phyloP scores from a whole-genome alignment of 2,888 invertebrate species.

The Orchesellides sinensis region DNA sequence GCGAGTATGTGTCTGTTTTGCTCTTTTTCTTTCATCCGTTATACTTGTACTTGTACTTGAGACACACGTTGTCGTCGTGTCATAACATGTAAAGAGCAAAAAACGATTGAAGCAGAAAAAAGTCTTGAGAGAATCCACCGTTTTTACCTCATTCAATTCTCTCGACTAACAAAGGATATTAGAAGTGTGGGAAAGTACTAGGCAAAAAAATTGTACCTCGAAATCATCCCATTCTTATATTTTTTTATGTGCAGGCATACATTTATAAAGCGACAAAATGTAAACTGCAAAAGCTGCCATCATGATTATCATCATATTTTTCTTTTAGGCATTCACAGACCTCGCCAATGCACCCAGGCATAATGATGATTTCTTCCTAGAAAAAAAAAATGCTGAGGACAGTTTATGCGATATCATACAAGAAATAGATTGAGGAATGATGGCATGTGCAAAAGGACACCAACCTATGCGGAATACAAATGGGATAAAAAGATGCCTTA shows the following conservation, averaged over 20 bases:
- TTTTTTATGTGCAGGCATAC: background rate
- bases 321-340: background rate
- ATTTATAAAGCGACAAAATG: too few species aligned
- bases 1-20: background rate
- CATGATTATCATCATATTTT: background rate
- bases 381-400: background rate
- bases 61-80: background rate
- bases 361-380: slow-evolving; percentile 1
- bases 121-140: slow-evolving; percentile 4
- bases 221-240: background rate
- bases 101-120: slow-evolving; percentile 16
- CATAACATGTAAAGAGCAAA: slow-evolving; percentile 1
- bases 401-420: background rate
- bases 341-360: slow-evolving; percentile 6
- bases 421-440: slow-evolving; percentile 39
- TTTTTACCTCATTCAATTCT: slow-evolving; percentile 27
- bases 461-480: slow-evolving; percentile 48
- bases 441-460: slow-evolving; percentile 49
- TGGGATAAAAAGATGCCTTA: background rate
- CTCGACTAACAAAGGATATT: background rate
- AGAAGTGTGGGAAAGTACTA: background rate
- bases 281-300: background rate
- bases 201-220: background rate
- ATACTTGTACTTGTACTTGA: background rate
- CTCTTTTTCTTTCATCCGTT: background rate